phyloP scores from a whole-genome alignment of 2,797 vertebrate species.

The Phrynocephalus guinanensis region DNA sequence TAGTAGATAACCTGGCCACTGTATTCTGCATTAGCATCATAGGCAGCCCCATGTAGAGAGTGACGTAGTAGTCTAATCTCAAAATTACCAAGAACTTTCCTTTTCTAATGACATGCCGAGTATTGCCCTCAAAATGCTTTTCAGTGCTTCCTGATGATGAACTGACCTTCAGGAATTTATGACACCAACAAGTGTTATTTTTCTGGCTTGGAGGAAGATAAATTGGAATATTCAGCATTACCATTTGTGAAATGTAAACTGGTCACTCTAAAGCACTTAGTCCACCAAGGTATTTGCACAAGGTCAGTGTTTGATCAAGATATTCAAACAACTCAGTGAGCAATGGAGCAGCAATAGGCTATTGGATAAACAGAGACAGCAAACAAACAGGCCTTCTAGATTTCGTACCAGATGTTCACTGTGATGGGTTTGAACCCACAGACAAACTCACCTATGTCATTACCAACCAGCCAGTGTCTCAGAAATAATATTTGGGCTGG shows the following conservation, averaged over 20 bases:
- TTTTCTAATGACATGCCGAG: neutral
- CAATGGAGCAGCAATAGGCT: constrained; percentile 30
- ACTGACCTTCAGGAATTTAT: neutral
- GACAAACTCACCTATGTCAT: neutral
- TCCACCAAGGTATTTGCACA: neutral
- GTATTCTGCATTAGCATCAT: too few species aligned
- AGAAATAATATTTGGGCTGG: constrained; percentile 21
- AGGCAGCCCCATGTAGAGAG: too few species aligned
- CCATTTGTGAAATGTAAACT: neutral
- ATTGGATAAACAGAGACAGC: constrained; percentile 42
- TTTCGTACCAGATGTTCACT: constrained; percentile 26
- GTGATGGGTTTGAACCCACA: neutral
- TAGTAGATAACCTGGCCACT: too few species aligned
- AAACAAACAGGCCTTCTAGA: constrained; percentile 34
- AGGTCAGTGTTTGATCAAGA: constrained; percentile 29
- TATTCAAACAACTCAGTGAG: neutral
- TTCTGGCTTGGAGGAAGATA: constrained; percentile 15
- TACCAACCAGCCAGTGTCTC: neutral
- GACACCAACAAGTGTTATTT: constrained; percentile 2
- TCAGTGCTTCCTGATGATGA: neutral
- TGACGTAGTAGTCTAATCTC: too few species aligned
- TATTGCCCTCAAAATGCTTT: neutral
- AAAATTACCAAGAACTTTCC: neutral
- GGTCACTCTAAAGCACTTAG: constrained; percentile 37
- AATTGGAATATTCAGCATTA: neutral